Conservation (phyloP, 2,797 vertebrate species). For the Mus minutoides region DNA sequence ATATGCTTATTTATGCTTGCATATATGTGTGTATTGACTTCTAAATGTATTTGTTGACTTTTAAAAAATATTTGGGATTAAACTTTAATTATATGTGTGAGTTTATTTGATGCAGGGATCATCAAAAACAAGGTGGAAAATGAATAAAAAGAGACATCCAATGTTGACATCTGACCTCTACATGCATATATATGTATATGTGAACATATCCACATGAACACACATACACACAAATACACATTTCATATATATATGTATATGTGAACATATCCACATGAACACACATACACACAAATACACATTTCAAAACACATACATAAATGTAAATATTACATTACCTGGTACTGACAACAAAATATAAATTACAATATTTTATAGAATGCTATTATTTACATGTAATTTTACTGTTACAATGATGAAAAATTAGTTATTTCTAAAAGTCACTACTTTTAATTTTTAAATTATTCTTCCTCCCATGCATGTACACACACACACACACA, state of each 20-base stretch:
- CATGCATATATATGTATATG: neutral
- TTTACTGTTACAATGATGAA: conserved; percentile 43
- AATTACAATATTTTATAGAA: neutral
- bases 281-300: neutral
- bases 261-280: neutral
- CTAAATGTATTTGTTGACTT: neutral
- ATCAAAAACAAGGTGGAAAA: neutral
- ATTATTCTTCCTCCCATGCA: neutral
- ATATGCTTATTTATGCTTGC: neutral
- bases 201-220: neutral
- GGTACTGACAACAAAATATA: conserved; percentile 54
- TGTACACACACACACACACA: no score
- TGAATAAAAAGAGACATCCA: neutral
- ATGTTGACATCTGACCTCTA: neutral
- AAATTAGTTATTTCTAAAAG: conserved; percentile 61
- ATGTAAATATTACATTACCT: neutral
- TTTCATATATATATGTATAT: neutral
- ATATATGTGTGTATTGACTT: neutral
- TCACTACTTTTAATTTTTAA: conserved; percentile 71
- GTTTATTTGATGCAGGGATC: neutral
- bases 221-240: neutral
- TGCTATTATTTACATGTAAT: neutral
- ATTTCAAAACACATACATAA: neutral
- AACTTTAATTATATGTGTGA: neutral
- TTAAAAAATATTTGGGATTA: neutral